Conservation (phyloP, 2,888 invertebrate species). For the Ceraclea dissimilis region DNA sequence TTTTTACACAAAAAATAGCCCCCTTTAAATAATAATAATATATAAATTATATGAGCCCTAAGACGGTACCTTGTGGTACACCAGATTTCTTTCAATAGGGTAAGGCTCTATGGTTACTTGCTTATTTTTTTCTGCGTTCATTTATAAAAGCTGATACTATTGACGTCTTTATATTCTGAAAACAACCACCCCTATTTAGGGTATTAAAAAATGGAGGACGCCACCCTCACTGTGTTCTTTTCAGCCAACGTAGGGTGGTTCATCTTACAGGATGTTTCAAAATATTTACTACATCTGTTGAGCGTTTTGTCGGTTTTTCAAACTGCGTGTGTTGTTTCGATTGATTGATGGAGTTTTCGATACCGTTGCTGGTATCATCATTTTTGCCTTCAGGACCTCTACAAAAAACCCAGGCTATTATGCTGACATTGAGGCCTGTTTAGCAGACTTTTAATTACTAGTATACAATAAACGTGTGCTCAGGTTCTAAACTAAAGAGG, state of each 20-base stretch:
- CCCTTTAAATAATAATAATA: neutral
- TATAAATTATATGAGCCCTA: neutral
- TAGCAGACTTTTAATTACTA: no score
- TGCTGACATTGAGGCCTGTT: no score
- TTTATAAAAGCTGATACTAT: constrained; percentile 25
- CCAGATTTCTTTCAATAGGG: neutral
- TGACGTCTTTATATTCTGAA: constrained; percentile 22
- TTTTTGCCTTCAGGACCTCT: no score
- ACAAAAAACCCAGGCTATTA: no score
- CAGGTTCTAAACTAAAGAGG: no score
- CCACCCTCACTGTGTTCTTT: constrained; percentile 5
- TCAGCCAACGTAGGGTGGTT: constrained; percentile 1
- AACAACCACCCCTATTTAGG: constrained; percentile 23
- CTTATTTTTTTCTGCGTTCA: neutral
- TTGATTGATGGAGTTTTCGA: no score
- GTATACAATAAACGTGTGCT: no score
- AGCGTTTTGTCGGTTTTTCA: no score
- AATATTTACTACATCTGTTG: no score
- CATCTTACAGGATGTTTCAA: neutral
- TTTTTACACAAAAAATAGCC: neutral
- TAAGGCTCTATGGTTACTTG: neutral
- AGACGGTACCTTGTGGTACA: neutral
- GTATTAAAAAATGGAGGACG: constrained; percentile 20
- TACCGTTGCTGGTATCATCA: no score
- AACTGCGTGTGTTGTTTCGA: no score